A percentile compares a stretch with the other conserved stretches of the same genome.
These are phyloP conservation scores for Abramis brama DNA, from an alignment of 2,113 vertebrate species.

Conservation along the genomic window DNA sequence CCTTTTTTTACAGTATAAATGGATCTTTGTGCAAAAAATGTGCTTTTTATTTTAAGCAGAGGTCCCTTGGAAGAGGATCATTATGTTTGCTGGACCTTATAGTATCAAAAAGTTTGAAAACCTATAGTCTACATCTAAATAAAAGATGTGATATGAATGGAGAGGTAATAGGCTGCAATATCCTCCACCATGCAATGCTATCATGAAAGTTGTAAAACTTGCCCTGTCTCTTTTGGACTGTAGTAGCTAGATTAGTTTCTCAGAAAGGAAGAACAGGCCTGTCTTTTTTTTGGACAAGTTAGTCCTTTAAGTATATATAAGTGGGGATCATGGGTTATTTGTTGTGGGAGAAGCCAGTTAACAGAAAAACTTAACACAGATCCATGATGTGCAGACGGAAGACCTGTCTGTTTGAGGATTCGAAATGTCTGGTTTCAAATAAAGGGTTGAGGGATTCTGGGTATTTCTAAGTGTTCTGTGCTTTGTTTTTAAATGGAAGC, in stretches of 20 bases:
- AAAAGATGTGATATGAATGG: neutral
- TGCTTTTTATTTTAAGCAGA: neutral
- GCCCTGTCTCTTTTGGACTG: neutral
- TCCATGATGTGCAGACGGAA: neutral
- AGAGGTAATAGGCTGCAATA: neutral
- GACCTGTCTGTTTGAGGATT: neutral
- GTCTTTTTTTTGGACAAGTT: conserved; percentile 1
- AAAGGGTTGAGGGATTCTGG: neutral
- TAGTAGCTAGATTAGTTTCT: neutral
- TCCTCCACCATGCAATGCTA: conserved; percentile 23
- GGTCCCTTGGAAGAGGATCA: neutral
- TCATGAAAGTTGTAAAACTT: conserved; percentile 25
- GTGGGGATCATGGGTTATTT: neutral
- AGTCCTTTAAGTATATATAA: conserved; percentile 13
- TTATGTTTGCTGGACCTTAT: neutral
- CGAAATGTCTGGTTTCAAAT: conserved; percentile 8
- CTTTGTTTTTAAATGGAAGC: conserved; percentile 47
- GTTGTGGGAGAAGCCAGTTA: neutral
- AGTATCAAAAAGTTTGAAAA: neutral
- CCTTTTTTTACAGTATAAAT: neutral
- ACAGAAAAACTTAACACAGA: neutral
- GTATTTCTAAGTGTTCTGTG: conserved; percentile 1
- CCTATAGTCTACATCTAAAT: neutral
- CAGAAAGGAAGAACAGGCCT: neutral
- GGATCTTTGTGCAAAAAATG: neutral